Conservation (phyloP, 2,797 vertebrate genomes). For the Nyctalus aviator region DNA sequence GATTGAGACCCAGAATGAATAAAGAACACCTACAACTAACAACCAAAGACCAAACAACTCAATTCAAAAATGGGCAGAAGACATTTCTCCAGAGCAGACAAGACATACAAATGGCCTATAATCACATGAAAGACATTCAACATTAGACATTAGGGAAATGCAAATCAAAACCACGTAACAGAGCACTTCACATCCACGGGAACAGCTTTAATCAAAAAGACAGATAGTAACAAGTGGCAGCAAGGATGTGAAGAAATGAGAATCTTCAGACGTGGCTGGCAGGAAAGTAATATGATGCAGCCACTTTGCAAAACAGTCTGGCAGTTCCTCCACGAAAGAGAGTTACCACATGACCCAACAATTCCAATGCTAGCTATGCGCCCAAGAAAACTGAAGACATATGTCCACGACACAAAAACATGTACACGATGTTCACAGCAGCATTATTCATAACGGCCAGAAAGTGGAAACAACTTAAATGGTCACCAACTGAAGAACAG, state of each 20-base stretch:
- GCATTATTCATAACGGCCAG: background rate
- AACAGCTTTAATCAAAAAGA: background rate
- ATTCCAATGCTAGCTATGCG: background rate
- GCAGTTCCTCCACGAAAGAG: background rate
- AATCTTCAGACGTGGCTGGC: background rate
- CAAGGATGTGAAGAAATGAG: background rate
- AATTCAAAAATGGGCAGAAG: background rate
- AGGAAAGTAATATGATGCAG: background rate
- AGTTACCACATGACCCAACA: background rate
- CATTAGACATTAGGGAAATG: background rate
- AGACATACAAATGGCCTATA: background rate
- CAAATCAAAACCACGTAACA: background rate
- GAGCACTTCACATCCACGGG: background rate
- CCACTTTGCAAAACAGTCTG: background rate
- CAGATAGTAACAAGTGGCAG: background rate
- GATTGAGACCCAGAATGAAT: background rate
- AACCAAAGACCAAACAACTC: constrained; percentile 12
- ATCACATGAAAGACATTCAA: background rate
- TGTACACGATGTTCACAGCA: background rate
- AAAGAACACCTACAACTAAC: constrained; percentile 18
- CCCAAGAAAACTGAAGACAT: background rate
- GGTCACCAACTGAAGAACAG: background rate
- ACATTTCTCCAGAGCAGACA: background rate
- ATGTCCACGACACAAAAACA: background rate
- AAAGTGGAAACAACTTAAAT: background rate